Percentiles rank a stretch among this genome's conserved stretches.
Conservation (phyloP, 2,113 vertebrate genomes). For the Phaethornis superciliosus region DNA sequence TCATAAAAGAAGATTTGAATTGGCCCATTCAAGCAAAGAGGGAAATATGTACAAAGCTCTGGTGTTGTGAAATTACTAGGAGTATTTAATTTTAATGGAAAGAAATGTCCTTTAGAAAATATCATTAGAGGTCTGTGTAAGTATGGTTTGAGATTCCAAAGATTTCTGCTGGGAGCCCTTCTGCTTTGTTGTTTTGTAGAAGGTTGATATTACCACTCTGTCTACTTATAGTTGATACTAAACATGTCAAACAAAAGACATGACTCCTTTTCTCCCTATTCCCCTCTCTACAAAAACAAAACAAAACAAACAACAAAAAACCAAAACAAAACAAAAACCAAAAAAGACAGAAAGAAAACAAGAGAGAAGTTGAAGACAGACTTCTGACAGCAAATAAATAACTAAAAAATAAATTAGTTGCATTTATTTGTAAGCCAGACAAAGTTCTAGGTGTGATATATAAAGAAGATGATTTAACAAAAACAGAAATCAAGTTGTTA, state of each 20-base stretch:
- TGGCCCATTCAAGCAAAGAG: slow-evolving; percentile 43
- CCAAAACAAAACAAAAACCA: neutral
- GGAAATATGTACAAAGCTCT: slow-evolving; percentile 27
- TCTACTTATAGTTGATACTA: slow-evolving; percentile 37
- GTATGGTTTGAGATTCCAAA: slow-evolving; percentile 28
- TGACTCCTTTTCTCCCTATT: neutral
- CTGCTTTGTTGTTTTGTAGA: slow-evolving; percentile 45
- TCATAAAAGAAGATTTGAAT: slow-evolving; percentile 56
- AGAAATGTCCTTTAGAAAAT: slow-evolving; percentile 57
- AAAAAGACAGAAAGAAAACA: neutral
- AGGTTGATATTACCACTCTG: slow-evolving; percentile 34
- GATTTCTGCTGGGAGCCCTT: slow-evolving; percentile 63
- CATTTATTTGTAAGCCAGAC: slow-evolving; percentile 10
- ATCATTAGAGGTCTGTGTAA: slow-evolving; percentile 47
- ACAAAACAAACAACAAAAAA: neutral
- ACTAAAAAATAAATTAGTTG: neutral
- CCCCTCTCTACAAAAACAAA: neutral
- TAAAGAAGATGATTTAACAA: slow-evolving; percentile 55
- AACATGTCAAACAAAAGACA: slow-evolving; percentile 28
- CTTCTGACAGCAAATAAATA: slow-evolving; percentile 56
- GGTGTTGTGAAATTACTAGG: slow-evolving; percentile 39
- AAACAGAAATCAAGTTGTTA: slow-evolving; percentile 70
- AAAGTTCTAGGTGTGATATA: slow-evolving; percentile 37
- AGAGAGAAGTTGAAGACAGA: neutral
- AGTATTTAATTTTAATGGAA: slow-evolving; percentile 72